phyloP scores from a whole-genome alignment of 2,797 vertebrate species.

The Protosalanx chinensis region DNA sequence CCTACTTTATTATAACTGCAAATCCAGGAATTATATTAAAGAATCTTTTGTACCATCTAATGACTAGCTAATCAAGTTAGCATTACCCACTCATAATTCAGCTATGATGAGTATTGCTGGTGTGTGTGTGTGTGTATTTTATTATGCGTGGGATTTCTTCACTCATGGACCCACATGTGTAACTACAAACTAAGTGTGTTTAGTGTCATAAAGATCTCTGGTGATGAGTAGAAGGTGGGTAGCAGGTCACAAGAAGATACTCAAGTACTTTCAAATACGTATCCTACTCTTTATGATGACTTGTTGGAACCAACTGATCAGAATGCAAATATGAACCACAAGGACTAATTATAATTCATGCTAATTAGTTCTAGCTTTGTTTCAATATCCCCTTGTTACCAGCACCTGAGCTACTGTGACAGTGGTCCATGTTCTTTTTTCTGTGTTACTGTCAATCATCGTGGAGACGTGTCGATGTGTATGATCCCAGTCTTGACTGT shows the following conservation, averaged over 20 bases:
- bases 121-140: background rate
- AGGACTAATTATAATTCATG: slow-evolving; percentile 35
- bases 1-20: slow-evolving; percentile 2
- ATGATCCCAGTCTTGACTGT: slow-evolving; percentile 10
- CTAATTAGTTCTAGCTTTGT: slow-evolving; percentile 60
- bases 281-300: too few relatives aligned
- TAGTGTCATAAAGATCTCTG: too few relatives aligned
- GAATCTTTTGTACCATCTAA: background rate
- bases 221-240: too few relatives aligned
- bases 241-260: too few relatives aligned
- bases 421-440: slow-evolving; percentile 48
- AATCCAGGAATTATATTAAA: background rate
- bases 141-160: too few relatives aligned
- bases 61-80: background rate
- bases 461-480: slow-evolving; percentile 27
- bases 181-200: too few relatives aligned
- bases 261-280: too few relatives aligned
- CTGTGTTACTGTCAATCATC: slow-evolving; percentile 59
- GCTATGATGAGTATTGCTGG: background rate
- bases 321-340: too few relatives aligned
- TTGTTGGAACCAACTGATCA: too few relatives aligned
- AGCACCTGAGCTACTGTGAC: slow-evolving; percentile 53
- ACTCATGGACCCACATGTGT: too few relatives aligned
- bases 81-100: background rate
- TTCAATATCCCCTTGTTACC: slow-evolving; percentile 57